Percentiles rank a stretch among this genome's conserved stretches.
These are phyloP conservation scores for Galendromus occidentalis DNA, from an alignment of 1,140 invertebrate genomes.

Conservation along the genomic window DNA sequence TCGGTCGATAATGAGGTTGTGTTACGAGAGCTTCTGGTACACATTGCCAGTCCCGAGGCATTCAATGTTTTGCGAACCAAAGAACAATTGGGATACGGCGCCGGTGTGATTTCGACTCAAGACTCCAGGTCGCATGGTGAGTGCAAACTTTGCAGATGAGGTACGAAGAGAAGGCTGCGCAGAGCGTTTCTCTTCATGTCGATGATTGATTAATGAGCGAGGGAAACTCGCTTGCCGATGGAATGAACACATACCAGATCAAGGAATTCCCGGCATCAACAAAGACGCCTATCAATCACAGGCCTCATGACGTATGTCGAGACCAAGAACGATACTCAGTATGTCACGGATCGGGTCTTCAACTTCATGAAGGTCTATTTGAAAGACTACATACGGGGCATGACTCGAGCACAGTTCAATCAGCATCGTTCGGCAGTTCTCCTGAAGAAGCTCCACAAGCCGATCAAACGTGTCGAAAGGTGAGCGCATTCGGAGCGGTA, in stretches of 20 bases:
- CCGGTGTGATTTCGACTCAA: neutral
- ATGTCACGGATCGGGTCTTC: neutral
- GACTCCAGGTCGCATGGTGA: neutral
- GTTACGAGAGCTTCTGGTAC: neutral
- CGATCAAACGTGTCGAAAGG: constrained; percentile 5
- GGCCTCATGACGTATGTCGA: constrained; percentile 2
- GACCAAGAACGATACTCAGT: neutral
- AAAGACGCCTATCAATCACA: neutral
- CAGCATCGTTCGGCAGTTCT: constrained; percentile 1
- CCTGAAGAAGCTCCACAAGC: neutral
- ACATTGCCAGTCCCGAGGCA: neutral
- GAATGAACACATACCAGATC: too few species aligned
- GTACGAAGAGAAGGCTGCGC: too few species aligned
- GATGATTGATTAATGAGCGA: too few species aligned
- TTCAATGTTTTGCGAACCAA: constrained; percentile 1
- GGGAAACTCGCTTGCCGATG: too few species aligned
- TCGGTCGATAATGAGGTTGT: neutral
- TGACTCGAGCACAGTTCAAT: neutral
- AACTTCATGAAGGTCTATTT: neutral
- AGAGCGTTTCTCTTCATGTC: too few species aligned
- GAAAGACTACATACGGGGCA: neutral
- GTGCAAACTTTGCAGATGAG: too few species aligned
- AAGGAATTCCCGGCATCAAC: too few species aligned
- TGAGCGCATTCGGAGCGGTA: too few species aligned
- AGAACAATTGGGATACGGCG: neutral